Conservation (phyloP, 2,888 invertebrate species). For the Drosophila dives region DNA sequence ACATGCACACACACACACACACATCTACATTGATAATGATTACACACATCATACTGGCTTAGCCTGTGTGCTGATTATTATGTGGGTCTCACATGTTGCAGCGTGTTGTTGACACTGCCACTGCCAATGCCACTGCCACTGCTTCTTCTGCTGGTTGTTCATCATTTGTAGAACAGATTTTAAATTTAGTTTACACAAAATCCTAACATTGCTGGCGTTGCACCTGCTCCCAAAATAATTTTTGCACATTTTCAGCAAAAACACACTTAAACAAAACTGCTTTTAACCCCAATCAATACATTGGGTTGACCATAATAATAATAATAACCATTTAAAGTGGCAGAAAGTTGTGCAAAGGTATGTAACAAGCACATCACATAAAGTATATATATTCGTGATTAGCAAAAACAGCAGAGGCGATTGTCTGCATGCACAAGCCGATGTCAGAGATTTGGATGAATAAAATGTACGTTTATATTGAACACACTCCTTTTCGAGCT, state of each 20-base stretch:
- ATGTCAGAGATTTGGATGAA: neutral
- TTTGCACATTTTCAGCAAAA: conserved; percentile 23
- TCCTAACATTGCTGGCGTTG: neutral
- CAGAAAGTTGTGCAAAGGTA: neutral
- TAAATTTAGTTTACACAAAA: conserved; percentile 27
- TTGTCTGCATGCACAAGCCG: too few species aligned
- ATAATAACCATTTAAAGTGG: neutral
- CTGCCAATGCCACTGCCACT: neutral
- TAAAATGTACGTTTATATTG: neutral
- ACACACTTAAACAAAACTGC: neutral
- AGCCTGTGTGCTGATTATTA: neutral
- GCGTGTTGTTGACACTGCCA: neutral
- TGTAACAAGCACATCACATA: neutral
- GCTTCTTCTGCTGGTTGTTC: conserved; percentile 8
- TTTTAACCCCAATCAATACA: neutral
- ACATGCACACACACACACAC: neutral
- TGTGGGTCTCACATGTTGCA: conserved; percentile 4
- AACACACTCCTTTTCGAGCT: neutral
- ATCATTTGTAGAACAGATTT: conserved; percentile 30
- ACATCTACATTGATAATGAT: conserved; percentile 15
- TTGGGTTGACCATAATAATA: too few species aligned
- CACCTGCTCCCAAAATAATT: conserved; percentile 24
- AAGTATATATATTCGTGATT: neutral
- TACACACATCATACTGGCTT: neutral
- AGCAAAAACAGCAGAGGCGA: neutral